Conservation (phyloP, 2,888 invertebrate genomes). For the Drosophila picticornis region DNA sequence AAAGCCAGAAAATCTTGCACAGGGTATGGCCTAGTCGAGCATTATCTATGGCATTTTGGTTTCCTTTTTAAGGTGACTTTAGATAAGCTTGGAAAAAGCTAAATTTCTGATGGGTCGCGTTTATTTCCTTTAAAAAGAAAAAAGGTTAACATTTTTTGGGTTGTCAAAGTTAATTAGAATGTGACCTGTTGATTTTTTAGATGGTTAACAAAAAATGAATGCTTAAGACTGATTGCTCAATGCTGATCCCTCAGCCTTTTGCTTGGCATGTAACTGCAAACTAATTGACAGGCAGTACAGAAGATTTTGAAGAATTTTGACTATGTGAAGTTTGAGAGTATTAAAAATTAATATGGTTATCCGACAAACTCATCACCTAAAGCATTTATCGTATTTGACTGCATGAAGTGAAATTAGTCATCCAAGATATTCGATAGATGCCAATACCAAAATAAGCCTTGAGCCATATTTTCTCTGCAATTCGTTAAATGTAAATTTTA, state of each 20-base stretch:
- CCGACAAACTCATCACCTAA: background rate
- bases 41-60: background rate
- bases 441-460: slow-evolving; percentile 11
- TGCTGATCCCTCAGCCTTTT: slow-evolving; percentile 25
- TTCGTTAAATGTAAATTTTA: slow-evolving; percentile 20
- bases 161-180: slow-evolving; percentile 71
- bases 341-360: background rate
- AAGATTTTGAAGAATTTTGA: background rate
- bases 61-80: slow-evolving; percentile 18
- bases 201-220: slow-evolving; percentile 32
- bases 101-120: slow-evolving; percentile 21
- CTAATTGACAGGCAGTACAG: slow-evolving; percentile 24
- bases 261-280: slow-evolving; percentile 27
- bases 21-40: slow-evolving; percentile 14
- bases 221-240: slow-evolving; percentile 18
- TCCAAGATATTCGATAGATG: slow-evolving; percentile 9
- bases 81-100: slow-evolving; percentile 17
- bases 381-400: slow-evolving; percentile 18
- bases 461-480: background rate
- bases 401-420: slow-evolving; percentile 13
- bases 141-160: slow-evolving; percentile 52
- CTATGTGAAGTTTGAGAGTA: background rate
- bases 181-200: slow-evolving; percentile 63
- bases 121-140: slow-evolving; percentile 22
- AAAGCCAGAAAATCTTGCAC: background rate